These are phyloP conservation scores for Synergus japonicus DNA, from an alignment of 2,888 invertebrate genomes.

Conservation along the genomic window DNA sequence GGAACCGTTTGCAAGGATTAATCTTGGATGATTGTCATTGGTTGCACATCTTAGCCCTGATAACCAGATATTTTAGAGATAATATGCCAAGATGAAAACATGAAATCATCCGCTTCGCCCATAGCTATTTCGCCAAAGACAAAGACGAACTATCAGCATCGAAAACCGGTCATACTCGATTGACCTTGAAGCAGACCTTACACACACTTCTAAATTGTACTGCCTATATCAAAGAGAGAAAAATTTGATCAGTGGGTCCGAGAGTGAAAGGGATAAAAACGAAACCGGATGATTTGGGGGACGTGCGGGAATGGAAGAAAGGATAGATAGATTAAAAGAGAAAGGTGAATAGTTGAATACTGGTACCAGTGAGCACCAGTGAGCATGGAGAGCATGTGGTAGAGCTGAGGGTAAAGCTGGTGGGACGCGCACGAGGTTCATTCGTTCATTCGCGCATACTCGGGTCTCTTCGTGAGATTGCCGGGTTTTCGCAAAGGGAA, in stretches of 20 bases:
- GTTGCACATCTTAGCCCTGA: no score
- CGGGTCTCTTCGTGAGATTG: slow-evolving; percentile 62
- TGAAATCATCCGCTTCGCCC: not conserved
- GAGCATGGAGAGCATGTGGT: not conserved
- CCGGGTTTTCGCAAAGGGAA: slow-evolving; percentile 63
- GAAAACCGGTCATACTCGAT: not conserved
- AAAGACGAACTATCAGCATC: slow-evolving; percentile 7
- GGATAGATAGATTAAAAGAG: not conserved
- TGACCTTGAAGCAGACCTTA: slow-evolving; percentile 7
- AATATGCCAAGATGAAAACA: not conserved
- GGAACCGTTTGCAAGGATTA: no score
- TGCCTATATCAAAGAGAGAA: not conserved
- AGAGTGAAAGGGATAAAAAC: not conserved
- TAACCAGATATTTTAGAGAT: no score
- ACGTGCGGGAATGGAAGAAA: not conserved
- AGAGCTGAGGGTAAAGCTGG: no score
- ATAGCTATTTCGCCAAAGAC: not conserved
- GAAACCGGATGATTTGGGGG: not conserved
- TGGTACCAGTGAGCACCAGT: not conserved
- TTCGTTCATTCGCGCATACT: slow-evolving; percentile 67
- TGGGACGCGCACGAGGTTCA: slow-evolving; percentile 36
- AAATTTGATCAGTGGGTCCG: not conserved
- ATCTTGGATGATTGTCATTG: no score
- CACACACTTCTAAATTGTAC: not conserved
- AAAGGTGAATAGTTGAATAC: not conserved